Evolutionary conservation across 2,888 invertebrate genomes (phyloP), one percentile per base, ranked within the genome.

Genomic region (Limnephilus rhombicus): DNA sequence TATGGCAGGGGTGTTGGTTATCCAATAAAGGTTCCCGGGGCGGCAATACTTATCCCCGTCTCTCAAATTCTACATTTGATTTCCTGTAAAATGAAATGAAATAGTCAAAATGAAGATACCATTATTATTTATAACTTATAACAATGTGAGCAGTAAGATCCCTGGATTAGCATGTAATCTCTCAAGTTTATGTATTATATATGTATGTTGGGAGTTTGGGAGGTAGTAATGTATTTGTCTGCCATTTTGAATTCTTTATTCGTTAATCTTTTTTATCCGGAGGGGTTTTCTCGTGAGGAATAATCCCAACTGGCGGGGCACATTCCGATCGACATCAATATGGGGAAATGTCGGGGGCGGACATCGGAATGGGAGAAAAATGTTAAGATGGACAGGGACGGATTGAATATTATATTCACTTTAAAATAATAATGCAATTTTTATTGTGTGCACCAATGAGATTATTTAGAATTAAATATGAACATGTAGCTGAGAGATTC

Each of bases 361-460:
- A 86, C 88, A 68, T 90, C 82, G 87, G 85, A 93, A 93, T 92
- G 93, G 93, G 93, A 93, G 92, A 93, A 93, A 93, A 92, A 93
- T 93, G 93, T 92, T 88, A 92, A 92, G 92, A 89, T 89, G 92
- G 81, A 37, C 91, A 92, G 92, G 90, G 86, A 0, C 90, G 88
- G 37, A 91, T 34, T 41, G 31, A 41, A 41, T 41, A 41, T 41
- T 41, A 41, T 41, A 7, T 41, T 41, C 5, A 7, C 41, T 41
- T 7, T 0, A 41, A 9, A 5, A 41, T 41, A 37, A 37, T 31
- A 37, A 37, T 37, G 37, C 37, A 37, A 41, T 41, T 7, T 41
- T 7, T 41, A 41, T 41, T 41, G 12, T 45, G 1, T 45, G 31
- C 31, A 31, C 31, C 31, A 31, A 31, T 31, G 31, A 2, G 31